Evolutionary conservation across 2,113 vertebrate genomes (phyloP).

Genomic region (Muntiacus reevesi): DNA sequence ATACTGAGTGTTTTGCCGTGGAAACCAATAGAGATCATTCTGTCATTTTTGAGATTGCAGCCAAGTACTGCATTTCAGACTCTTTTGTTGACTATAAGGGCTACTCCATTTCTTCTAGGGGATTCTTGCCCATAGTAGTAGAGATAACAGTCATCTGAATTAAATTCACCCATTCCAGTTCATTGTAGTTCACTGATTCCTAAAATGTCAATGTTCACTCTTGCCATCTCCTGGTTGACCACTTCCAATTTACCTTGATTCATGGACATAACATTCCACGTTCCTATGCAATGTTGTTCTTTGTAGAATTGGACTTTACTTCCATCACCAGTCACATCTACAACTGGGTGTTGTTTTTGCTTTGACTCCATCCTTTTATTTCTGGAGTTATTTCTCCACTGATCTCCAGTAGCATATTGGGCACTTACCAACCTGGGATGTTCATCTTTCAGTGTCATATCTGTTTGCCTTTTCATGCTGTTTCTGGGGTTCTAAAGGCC

Average conservation of each 20-base stretch:
- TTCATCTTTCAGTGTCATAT: not conserved
- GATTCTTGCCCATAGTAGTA: not conserved
- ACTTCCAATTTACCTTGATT: not conserved
- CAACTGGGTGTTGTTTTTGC: not conserved
- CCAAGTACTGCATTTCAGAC: not conserved
- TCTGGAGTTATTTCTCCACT: not conserved
- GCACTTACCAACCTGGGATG: accelerated
- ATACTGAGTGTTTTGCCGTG: not conserved
- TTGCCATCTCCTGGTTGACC: not conserved
- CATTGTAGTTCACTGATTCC: not conserved
- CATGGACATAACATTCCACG: not conserved
- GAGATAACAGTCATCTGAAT: not conserved
- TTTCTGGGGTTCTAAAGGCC: not conserved
- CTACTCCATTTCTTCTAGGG: not conserved
- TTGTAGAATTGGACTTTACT: not conserved
- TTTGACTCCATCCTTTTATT: not conserved
- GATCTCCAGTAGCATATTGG: not conserved
- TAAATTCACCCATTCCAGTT: not conserved
- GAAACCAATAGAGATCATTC: not conserved
- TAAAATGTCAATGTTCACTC: not conserved
- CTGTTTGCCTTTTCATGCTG: not conserved
- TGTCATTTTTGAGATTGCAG: not conserved
- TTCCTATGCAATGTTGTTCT: not conserved
- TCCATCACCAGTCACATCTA: not conserved
- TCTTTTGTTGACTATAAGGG: not conserved